Conservation (phyloP, 2,888 invertebrate genomes). For the Tetrapedia diversipes region DNA sequence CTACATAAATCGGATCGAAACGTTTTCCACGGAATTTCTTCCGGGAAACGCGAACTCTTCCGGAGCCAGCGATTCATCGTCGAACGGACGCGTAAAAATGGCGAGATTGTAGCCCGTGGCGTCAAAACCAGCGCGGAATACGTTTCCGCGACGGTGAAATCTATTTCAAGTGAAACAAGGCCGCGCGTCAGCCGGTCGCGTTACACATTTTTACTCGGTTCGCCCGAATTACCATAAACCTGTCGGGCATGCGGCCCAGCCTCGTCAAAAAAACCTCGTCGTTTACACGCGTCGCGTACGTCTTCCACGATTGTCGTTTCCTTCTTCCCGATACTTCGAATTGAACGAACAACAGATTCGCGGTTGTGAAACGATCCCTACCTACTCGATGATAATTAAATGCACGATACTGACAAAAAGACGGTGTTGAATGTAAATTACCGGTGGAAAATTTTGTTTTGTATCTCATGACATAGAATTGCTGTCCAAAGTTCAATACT, state of each 20-base stretch:
- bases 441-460: no score
- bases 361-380: no score
- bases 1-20: background rate
- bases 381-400: no score
- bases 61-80: conserved; percentile 12
- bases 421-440: no score
- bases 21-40: conserved; percentile 6
- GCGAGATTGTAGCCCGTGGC: conserved; percentile 49
- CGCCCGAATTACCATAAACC: conserved; percentile 65
- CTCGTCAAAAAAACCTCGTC: no score
- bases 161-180: conserved; percentile 70
- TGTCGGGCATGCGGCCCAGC: conserved; percentile 47
- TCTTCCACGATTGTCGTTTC: background rate
- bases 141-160: conserved; percentile 59
- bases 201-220: conserved; percentile 64
- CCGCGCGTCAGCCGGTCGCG: conserved; percentile 61
- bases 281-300: conserved; percentile 23
- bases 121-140: conserved; percentile 57
- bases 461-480: no score
- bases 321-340: no score
- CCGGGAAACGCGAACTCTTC: background rate
- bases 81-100: conserved; percentile 10
- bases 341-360: no score
- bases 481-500: no score
- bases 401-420: no score